phyloP scores from a whole-genome alignment of 23 tunicate species.

The Ciona savignyi region DNA sequence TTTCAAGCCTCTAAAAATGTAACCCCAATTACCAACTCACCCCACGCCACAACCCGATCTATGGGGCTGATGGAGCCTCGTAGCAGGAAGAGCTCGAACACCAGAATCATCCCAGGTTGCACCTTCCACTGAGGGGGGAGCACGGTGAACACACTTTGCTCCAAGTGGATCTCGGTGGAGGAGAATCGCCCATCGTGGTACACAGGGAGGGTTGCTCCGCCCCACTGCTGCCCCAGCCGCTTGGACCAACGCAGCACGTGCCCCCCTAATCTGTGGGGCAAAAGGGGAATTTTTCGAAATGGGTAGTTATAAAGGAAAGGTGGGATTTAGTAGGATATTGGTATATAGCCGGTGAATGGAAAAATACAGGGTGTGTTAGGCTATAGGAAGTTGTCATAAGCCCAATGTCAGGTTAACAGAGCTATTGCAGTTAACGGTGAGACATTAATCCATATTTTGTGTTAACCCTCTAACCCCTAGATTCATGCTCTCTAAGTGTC shows the following conservation, averaged over 20 bases:
- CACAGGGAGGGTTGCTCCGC: conserved; percentile 89
- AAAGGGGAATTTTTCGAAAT: too few relatives aligned
- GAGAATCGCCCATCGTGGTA: conserved; percentile 72
- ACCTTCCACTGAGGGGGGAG: conserved; percentile 81
- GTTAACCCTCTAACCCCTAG: too few relatives aligned
- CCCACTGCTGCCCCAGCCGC: conserved; percentile 90
- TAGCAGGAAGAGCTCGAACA: conserved; percentile 80
- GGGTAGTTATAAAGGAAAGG: too few relatives aligned
- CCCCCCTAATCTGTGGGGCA: conserved; percentile 62
- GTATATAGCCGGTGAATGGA: too few relatives aligned
- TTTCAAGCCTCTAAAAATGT: too few relatives aligned
- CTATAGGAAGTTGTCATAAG: too few relatives aligned
- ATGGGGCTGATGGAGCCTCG: conserved; percentile 82
- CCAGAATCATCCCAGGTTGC: conserved; percentile 91
- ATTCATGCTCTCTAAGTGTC: too few relatives aligned
- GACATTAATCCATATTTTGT: too few relatives aligned
- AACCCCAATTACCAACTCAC: conserved; percentile 19
- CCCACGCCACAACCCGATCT: conserved; percentile 97
- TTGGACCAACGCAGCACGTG: conserved; percentile 84
- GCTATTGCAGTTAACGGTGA: too few relatives aligned
- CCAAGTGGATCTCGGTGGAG: conserved; percentile 47
- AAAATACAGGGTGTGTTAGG: too few relatives aligned
- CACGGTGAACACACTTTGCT: conserved; percentile 95
- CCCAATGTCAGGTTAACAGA: too few relatives aligned
- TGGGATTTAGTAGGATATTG: too few relatives aligned